Conservation (phyloP, 2,113 vertebrate species). For the Caloenas nicobarica region DNA sequence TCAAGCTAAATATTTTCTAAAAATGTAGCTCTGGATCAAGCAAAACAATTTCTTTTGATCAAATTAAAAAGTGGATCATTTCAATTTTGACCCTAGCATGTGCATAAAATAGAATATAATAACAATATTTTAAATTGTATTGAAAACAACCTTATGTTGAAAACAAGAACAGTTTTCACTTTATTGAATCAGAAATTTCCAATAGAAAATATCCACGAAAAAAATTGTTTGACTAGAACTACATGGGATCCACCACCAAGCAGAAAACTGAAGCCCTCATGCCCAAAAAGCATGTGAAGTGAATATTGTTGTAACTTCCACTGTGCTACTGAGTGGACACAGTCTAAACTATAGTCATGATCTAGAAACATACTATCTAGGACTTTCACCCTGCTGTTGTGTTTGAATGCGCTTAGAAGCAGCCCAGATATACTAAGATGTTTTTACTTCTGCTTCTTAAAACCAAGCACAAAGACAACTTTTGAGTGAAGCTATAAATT, state of each 20-base stretch:
- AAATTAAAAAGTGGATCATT: not conserved
- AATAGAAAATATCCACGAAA: not conserved
- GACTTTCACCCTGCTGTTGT: not conserved
- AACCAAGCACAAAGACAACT: not conserved
- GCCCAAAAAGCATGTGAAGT: not conserved
- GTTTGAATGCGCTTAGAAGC: not conserved
- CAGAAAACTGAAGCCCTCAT: not conserved
- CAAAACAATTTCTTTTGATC: not conserved
- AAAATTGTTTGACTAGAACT: not conserved
- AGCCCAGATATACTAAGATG: not conserved
- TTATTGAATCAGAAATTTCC: not conserved
- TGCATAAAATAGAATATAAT: not conserved
- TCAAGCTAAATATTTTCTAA: not conserved
- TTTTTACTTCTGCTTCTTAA: constrained; percentile 35
- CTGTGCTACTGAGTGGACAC: not conserved
- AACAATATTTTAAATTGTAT: not conserved
- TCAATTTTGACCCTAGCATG: not conserved
- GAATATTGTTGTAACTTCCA: not conserved
- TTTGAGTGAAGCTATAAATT: not conserved
- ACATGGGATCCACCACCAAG: not conserved
- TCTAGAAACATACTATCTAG: not conserved
- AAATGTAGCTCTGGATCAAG: not conserved
- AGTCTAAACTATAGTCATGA: not conserved
- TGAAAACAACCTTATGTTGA: not conserved
- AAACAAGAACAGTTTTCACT: not conserved